Evolutionary conservation across 2,113 vertebrate species (phyloP), one percentile per base, ranked within the genome.

Genomic region (Cyprinodon tularosa): DNA sequence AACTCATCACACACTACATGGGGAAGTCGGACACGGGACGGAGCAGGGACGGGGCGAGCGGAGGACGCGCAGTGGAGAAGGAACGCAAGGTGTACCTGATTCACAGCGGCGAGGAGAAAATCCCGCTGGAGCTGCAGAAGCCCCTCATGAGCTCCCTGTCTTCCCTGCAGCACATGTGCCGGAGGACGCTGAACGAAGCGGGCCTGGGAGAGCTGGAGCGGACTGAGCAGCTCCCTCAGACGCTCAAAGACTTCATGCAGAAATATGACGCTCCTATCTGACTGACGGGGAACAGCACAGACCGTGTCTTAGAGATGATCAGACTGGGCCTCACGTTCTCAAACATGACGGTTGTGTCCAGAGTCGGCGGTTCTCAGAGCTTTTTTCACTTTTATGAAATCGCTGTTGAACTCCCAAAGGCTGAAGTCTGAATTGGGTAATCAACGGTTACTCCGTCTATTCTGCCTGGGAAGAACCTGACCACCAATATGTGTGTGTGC

Each of bases 1-100:
- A 99, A 82, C 96, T 99, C 79, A 94, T 99, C 3, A 96, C 96
- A 64, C 97, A 99, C 94, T 99, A 98, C 94, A 99, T 99, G 98
- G 95, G 90, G 47, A 91, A 84, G 70, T 77, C 67, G 4, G 86
- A 81, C 4, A 59, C 62, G 9, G 66, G 68, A 36, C 62, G 76
- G 48, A 72, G 29, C 67, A 68, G 77, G 64, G 83, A 70, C 1
- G 86, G 17, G 29, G 86, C 79, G 0, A 79, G 48, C 38, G 86
- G 76, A n/a, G 84, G 72, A 82, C 0, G 36, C 5, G 12, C 68
- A 10, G 93, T 59, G 0, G 53, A 88, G 13, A 72, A 70, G 44
- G 94, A 93, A 42, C 93, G 90, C 53, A 94, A 94, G 67, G 94
- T 95, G 50, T 98, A 98, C 86, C 96, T 97, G 89, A 99, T 98